Evolutionary conservation across 2,797 vertebrate genomes (phyloP).

Genomic region (Cirrhinus mrigala): DNA sequence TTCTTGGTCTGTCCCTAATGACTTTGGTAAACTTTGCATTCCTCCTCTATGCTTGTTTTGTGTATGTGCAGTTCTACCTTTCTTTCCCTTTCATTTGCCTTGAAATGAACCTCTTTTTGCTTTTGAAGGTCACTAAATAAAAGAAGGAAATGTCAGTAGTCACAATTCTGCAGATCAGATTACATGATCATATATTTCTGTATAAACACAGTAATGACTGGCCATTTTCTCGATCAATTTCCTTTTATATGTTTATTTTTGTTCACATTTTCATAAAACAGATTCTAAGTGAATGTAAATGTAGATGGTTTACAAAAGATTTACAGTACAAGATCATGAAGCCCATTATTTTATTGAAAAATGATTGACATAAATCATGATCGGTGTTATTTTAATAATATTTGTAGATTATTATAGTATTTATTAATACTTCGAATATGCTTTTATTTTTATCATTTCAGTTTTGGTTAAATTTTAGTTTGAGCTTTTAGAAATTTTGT

Average conservation of each 20-base stretch:
- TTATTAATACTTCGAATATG: no score
- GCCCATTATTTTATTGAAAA: no score
- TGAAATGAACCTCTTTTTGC: background rate
- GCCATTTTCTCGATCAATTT: background rate
- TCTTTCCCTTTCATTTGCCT: slow-evolving; percentile 59
- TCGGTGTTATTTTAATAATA: background rate
- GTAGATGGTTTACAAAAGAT: background rate
- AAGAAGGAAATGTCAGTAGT: background rate
- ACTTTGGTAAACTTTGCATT: slow-evolving; percentile 92
- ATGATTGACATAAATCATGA: background rate
- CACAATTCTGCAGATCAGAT: background rate
- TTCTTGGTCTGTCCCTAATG: slow-evolving; percentile 98
- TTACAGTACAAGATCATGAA: background rate
- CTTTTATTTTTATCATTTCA: no score
- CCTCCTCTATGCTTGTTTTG: slow-evolving; percentile 71
- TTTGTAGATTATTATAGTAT: no score
- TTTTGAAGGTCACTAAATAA: background rate
- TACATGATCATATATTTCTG: background rate
- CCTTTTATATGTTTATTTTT: background rate
- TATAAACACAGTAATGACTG: background rate
- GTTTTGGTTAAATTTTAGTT: no score
- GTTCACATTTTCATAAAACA: background rate
- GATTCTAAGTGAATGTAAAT: background rate
- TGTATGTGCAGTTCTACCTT: slow-evolving; percentile 59
- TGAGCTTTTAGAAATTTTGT: no score